These are phyloP conservation scores for Malacosoma neustria DNA, from an alignment of 2,888 invertebrate species.

Conservation along the genomic window DNA sequence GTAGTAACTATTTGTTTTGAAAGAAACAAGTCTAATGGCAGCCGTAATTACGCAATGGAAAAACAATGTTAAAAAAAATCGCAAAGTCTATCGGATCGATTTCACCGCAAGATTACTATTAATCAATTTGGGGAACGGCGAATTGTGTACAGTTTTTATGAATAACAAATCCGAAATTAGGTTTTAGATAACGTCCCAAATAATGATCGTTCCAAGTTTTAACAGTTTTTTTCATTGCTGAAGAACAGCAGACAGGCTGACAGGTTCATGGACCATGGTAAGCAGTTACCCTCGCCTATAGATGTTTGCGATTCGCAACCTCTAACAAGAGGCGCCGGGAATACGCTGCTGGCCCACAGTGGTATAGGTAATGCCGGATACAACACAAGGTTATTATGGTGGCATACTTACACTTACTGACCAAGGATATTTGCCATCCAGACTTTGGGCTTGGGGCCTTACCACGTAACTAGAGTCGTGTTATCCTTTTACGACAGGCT, in stretches of 20 bases:
- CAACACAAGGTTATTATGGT: neutral
- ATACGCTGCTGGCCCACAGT: neutral
- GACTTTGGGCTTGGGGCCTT: neutral
- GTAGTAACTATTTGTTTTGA: conserved; percentile 4
- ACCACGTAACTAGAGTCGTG: neutral
- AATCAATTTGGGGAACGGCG: conserved; percentile 5
- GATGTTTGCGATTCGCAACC: neutral
- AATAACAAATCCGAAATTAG: no score
- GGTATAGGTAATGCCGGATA: neutral
- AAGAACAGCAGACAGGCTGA: neutral
- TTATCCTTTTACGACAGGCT: no score
- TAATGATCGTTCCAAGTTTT: no score
- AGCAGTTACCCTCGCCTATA: neutral
- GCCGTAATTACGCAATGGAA: conserved; percentile 29
- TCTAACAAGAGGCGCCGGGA: neutral
- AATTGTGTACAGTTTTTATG: no score
- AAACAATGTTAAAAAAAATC: conserved; percentile 11
- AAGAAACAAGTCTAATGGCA: conserved; percentile 21
- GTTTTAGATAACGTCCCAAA: no score
- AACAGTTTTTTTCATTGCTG: neutral
- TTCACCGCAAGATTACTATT: conserved; percentile 19
- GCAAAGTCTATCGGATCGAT: conserved; percentile 32
- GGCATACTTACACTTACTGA: neutral
- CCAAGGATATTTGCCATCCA: neutral
- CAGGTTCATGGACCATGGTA: neutral